These are phyloP conservation scores for Apeltes quadracus DNA, from an alignment of 2,113 vertebrate species.

Conservation along the genomic window DNA sequence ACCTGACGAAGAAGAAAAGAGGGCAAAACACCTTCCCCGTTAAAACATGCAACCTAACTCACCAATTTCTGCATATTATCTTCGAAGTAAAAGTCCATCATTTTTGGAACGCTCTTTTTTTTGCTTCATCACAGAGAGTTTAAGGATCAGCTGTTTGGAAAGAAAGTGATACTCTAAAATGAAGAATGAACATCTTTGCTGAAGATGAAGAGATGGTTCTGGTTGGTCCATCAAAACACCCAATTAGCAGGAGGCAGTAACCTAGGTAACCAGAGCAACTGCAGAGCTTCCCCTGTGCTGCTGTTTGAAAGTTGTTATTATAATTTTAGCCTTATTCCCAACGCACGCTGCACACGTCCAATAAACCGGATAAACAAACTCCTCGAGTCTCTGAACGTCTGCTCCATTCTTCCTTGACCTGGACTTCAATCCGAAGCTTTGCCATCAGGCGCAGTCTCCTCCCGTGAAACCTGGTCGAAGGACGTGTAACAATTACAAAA, in stretches of 20 bases:
- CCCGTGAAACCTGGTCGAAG: slow-evolving; percentile 18
- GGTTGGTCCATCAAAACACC: background rate
- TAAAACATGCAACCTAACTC: background rate
- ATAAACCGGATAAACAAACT: slow-evolving; percentile 28
- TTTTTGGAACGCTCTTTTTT: background rate
- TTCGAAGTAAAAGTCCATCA: background rate
- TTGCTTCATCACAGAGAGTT: background rate
- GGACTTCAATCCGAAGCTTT: slow-evolving; percentile 37
- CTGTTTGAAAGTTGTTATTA: background rate
- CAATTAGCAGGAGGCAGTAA: background rate
- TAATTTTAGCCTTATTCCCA: slow-evolving; percentile 17
- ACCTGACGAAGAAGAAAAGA: background rate
- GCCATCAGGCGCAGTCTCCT: slow-evolving; percentile 15
- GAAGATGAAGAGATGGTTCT: background rate
- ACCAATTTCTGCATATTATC: background rate
- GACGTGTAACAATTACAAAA: slow-evolving; percentile 1
- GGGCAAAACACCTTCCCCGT: background rate
- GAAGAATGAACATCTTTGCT: background rate
- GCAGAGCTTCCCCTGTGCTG: background rate
- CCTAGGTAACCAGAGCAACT: background rate
- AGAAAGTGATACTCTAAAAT: background rate
- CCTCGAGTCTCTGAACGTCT: slow-evolving; percentile 30
- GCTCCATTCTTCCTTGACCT: slow-evolving; percentile 42
- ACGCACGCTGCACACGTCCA: slow-evolving; percentile 20
- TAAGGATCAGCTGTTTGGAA: background rate